Base-by-base conservation (phyloP, 2,113 vertebrate genomes). In the Todiramphus saurophagus region DNA sequence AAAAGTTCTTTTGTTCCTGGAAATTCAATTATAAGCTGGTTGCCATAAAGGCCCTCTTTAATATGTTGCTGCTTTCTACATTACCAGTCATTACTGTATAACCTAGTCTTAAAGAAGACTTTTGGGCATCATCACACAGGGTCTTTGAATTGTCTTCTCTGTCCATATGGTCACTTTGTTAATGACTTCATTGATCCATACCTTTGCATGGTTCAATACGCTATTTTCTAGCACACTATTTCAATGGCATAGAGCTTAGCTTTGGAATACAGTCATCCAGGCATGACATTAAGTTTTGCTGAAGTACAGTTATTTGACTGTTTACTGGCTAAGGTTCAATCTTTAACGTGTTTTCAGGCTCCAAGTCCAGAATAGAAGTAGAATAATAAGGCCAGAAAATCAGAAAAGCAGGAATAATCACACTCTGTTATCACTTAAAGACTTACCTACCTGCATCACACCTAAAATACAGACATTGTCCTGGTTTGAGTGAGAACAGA, bases 141-240 rank as follows among this genome's bases (percentile, higher is more conserved):
- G 19, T 35, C 24, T 56, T 67, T 50, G 20, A 11, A 13, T 72
- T 73, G 55, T 69, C 35, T 70, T 39, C 39, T n/a, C 35, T 16
- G n/a, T 16, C 89, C 60, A 16, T 83, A 91, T 91, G 77, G 89
- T 72, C 59, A 62, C 84, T 87, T 74, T 63, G 58, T 39, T 89
- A 89, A 96, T 76, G 43, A 68, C 77, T 77, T 74, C 87, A 91
- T 89, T 76, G 91, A 94, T 92, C 66, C 37, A 50, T 67, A 55
- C 48, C 70, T 80, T 89, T 70, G 91, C 3, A 2, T 41, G 15
- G 41, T 62, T 91, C 48, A 33, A 70, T 79, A 59, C 41, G 51
- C 69, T 43, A 5, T 87, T 91, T 93, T 95, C 87, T 89, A 55
- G 44, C 37, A 23, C 7, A 0, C 51, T 33, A 5, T 87, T 90